phyloP scores from a whole-genome alignment of 2,113 vertebrate genomes.

The Lepus timidus region DNA sequence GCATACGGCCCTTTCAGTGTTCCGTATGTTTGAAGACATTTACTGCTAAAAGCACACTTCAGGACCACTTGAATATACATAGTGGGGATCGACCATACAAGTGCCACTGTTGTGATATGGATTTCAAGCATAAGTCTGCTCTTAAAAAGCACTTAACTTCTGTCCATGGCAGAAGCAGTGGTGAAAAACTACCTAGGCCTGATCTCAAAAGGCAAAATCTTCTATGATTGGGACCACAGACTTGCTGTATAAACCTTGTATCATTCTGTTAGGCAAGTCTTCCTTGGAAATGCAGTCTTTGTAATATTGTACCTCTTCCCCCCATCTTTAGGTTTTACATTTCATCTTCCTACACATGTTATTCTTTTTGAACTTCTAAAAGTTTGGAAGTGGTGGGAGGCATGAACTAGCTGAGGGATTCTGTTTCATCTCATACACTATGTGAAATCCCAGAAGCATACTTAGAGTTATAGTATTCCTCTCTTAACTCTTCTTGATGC shows the following conservation, averaged over 20 bases:
- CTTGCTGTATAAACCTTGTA: conserved; percentile 1
- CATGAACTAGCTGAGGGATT: conserved; percentile 15
- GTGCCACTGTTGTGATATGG: conserved; percentile 91
- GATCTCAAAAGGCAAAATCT: conserved; percentile 88
- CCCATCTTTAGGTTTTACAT: conserved; percentile 40
- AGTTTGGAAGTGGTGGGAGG: conserved; percentile 48
- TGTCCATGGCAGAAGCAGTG: conserved; percentile 89
- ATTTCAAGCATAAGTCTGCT: conserved; percentile 92
- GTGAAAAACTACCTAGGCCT: conserved; percentile 85
- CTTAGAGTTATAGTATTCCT: conserved; percentile 50
- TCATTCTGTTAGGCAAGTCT: conserved; percentile 45
- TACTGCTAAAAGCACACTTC: conserved; percentile 92
- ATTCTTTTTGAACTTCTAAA: conserved; percentile 53
- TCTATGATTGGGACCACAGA: conserved; percentile 82
- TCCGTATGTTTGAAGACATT: conserved; percentile 93
- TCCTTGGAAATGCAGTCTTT: conserved; percentile 63
- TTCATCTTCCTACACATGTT: not conserved
- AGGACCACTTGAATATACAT: conserved; percentile 94
- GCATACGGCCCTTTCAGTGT: conserved; percentile 93
- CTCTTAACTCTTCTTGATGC: conserved; percentile 38
- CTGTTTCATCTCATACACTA: not conserved
- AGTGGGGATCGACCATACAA: conserved; percentile 90
- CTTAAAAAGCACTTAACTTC: conserved; percentile 93
- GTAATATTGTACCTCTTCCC: not conserved
- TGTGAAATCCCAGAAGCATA: not conserved